Evolutionary conservation across 1,140 invertebrate species (phyloP).

Genomic region (Aphelenchoides besseyi): DNA sequence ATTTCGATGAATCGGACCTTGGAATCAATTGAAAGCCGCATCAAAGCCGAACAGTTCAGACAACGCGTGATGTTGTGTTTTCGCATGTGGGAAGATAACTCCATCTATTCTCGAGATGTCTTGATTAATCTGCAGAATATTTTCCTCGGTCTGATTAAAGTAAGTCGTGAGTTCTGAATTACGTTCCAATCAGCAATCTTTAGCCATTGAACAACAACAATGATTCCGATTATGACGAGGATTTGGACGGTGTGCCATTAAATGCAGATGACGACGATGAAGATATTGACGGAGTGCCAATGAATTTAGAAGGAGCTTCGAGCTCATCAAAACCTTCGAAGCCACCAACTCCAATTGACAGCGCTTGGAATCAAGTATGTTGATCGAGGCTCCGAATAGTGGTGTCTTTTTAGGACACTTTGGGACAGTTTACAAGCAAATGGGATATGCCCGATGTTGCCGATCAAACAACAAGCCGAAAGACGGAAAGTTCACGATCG

Average conservation of each 20-base stretch:
- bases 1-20: constrained; percentile 75
- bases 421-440: constrained; percentile 33
- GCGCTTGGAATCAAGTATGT: constrained; percentile 2
- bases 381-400: constrained; percentile 2
- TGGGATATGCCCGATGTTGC: constrained; percentile 29
- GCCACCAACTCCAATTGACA: constrained; percentile 23
- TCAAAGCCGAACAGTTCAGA: constrained; percentile 93
- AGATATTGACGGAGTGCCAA: constrained; percentile 52
- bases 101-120: constrained; percentile 90
- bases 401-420: constrained; percentile 17
- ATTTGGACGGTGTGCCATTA: constrained; percentile 49
- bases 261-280: constrained; percentile 20
- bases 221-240: constrained; percentile 33
- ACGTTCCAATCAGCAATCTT: not conserved
- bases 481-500: not conserved
- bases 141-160: constrained; percentile 73
- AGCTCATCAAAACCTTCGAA: constrained; percentile 23
- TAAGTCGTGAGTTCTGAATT: constrained; percentile 22
- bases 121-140: constrained; percentile 83
- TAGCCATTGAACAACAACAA: not conserved
- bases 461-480: constrained; percentile 12
- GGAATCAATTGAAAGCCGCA: constrained; percentile 76
- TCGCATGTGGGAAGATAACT: constrained; percentile 95
- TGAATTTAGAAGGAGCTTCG: constrained; percentile 40
- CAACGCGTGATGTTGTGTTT: constrained; percentile 88